phyloP scores from a whole-genome alignment of 2,113 vertebrate species.

The Platichthys flesus region DNA sequence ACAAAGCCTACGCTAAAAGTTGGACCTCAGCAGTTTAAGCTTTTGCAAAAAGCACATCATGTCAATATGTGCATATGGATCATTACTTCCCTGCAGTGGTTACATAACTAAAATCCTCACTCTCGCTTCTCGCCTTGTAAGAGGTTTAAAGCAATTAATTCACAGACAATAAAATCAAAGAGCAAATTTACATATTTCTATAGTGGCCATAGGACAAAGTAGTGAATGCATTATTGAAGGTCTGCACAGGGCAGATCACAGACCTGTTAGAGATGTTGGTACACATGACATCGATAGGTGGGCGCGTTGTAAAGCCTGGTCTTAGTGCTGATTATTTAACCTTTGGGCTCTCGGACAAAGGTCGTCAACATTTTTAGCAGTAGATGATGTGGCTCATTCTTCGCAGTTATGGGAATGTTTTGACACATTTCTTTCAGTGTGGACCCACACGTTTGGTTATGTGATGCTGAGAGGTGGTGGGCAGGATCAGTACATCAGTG shows the following conservation, averaged over 20 bases:
- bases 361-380: not conserved
- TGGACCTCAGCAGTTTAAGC: slow-evolving; percentile 13
- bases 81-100: slow-evolving; percentile 16
- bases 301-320: too few relatives aligned
- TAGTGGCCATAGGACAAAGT: not conserved
- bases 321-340: not conserved
- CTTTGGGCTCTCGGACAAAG: not conserved
- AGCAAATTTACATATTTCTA: slow-evolving; percentile 5
- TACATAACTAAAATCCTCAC: slow-evolving; percentile 15
- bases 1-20: slow-evolving; percentile 36
- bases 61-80: slow-evolving; percentile 43
- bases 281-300: not conserved
- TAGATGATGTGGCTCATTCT: not conserved
- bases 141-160: slow-evolving; percentile 17
- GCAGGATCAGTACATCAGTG: not conserved
- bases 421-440: not conserved
- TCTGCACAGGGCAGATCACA: not conserved
- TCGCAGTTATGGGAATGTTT: not conserved
- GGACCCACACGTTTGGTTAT: not conserved
- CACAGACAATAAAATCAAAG: slow-evolving; percentile 14
- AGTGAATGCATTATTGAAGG: not conserved
- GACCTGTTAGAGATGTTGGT: slow-evolving; percentile 10
- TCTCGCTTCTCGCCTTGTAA: not conserved
- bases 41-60: slow-evolving; percentile 30
- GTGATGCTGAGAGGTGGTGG: slow-evolving; percentile 3